Conservation (phyloP, 2,888 invertebrate genomes). For the Corythucha ciliata region DNA sequence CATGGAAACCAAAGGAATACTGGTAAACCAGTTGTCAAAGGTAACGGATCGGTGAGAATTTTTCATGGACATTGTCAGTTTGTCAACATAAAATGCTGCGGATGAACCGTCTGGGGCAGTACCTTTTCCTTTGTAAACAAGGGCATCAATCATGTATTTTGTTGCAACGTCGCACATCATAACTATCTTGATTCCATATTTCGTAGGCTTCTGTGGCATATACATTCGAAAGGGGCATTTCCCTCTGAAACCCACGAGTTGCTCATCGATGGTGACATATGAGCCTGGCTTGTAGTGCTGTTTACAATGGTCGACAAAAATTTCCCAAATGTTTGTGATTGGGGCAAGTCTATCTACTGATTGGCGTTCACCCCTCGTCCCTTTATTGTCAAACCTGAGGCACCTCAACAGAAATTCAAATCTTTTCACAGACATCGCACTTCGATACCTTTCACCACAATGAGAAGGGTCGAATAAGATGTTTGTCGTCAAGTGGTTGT, state of each 20-base stretch:
- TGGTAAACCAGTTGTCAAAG: slow-evolving; percentile 28
- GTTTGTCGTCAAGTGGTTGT: not conserved
- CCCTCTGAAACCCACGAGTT: slow-evolving; percentile 34
- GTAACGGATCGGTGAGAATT: slow-evolving; percentile 29
- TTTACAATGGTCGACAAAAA: slow-evolving; percentile 31
- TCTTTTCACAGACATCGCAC: slow-evolving; percentile 1
- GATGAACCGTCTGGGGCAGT: not conserved
- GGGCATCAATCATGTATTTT: slow-evolving; percentile 1
- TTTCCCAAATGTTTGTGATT: slow-evolving; percentile 31
- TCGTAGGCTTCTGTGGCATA: slow-evolving; percentile 34
- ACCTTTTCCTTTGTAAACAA: slow-evolving; percentile 1
- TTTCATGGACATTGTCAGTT: slow-evolving; percentile 17
- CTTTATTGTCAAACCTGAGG: slow-evolving; percentile 16
- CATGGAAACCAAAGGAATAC: slow-evolving; percentile 30
- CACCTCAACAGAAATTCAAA: slow-evolving; percentile 4
- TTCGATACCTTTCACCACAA: not conserved
- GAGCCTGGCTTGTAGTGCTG: slow-evolving; percentile 30
- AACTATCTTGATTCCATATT: slow-evolving; percentile 35
- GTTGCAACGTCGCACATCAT: not conserved
- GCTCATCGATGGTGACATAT: slow-evolving; percentile 35
- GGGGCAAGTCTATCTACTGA: slow-evolving; percentile 1
- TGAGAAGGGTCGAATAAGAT: not conserved
- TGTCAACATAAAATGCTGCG: slow-evolving; percentile 15
- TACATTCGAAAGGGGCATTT: slow-evolving; percentile 34
- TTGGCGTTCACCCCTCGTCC: not conserved